A percentile compares a stretch with the other conserved stretches of the same genome.
phyloP scores from a whole-genome alignment of 2,797 vertebrate genomes.

The Neostethus bicornis region DNA sequence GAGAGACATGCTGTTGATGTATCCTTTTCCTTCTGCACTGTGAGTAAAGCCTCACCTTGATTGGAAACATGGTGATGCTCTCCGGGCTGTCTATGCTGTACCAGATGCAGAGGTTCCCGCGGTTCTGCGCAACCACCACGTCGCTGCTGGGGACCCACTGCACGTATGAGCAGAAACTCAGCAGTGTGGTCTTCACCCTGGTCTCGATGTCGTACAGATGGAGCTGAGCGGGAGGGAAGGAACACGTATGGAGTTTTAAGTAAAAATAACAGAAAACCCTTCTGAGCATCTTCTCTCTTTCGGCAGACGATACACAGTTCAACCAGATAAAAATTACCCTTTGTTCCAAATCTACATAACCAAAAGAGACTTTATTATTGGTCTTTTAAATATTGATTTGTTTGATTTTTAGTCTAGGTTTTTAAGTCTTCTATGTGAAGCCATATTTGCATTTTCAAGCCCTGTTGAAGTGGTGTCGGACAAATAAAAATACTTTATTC shows the following conservation, averaged over 20 bases:
- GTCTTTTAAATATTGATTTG: too few species aligned
- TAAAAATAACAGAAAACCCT: neutral
- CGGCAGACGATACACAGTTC: too few species aligned
- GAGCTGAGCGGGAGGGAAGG: slow-evolving; percentile 76
- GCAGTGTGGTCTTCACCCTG: slow-evolving; percentile 83
- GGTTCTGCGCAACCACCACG: slow-evolving; percentile 94
- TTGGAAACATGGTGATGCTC: slow-evolving; percentile 89
- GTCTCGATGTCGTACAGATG: slow-evolving; percentile 88
- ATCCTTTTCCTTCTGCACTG: neutral
- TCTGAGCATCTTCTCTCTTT: too few species aligned
- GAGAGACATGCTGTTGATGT: neutral
- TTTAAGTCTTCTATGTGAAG: too few species aligned
- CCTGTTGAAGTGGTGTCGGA: too few species aligned
- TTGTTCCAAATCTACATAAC: too few species aligned
- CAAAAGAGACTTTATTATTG: too few species aligned
- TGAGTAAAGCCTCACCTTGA: slow-evolving; percentile 82
- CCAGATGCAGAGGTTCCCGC: slow-evolving; percentile 91
- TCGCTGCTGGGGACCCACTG: slow-evolving; percentile 97
- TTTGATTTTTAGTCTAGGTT: too few species aligned
- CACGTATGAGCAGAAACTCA: slow-evolving; percentile 93
- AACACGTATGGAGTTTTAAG: neutral
- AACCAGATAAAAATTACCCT: too few species aligned
- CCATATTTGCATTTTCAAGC: too few species aligned
- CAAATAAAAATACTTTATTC: too few species aligned
- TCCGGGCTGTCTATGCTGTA: slow-evolving; percentile 96